Base-by-base conservation (phyloP, 2,113 vertebrate genomes). In the Cyphomyrus plagiostoma region DNA sequence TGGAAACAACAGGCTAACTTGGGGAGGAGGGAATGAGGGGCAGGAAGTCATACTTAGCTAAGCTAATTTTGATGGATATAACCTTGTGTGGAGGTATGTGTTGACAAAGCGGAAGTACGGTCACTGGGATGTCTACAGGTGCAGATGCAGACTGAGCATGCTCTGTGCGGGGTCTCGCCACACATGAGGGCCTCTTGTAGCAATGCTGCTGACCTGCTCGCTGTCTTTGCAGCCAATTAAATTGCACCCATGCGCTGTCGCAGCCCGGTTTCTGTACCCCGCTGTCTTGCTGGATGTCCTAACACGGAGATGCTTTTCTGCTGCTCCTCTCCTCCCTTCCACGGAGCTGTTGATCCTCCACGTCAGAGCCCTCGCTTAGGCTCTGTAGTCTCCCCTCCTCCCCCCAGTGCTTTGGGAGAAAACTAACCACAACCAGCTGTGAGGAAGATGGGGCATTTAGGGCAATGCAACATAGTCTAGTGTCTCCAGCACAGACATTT, bases 371-470 rank as follows among this genome's bases (percentile, higher is more conserved):
- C 17, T 2, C 3, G 4, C 15, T 62, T 11, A 4, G 53, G 11
- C 56, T 26, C n/a, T 88, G 58, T 70, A 53, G 53, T 26, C 45
- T 0, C 42, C 42, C 45, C 62, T 35, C 62, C 21, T 4, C 46
- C 80, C 80, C 21, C 17, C 39, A 42, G 83, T 46, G 83, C 83
- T 85, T n/a, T 53, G n/a, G 26, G 84, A 86, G 21, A 53, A 35
- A n/a, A 86, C 49, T 86, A 52, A 89, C 49, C 58, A 58, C 82
- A 90, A 84, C n/a, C 89, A 89, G 86, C 88, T 90, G 88, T 53
- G 15, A 13, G 50, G 53, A 89, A 53, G 90, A 70, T 80, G 30
- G 17, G 46, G 26, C 46, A 86, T 86, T 86, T 26, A 35, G 46
- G 49, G 84, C 21, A n/a, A 48, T 10, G 45, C 35, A 11, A 48